Conservation (phyloP, 2,888 invertebrate species). For the Eupsilia transversa region DNA sequence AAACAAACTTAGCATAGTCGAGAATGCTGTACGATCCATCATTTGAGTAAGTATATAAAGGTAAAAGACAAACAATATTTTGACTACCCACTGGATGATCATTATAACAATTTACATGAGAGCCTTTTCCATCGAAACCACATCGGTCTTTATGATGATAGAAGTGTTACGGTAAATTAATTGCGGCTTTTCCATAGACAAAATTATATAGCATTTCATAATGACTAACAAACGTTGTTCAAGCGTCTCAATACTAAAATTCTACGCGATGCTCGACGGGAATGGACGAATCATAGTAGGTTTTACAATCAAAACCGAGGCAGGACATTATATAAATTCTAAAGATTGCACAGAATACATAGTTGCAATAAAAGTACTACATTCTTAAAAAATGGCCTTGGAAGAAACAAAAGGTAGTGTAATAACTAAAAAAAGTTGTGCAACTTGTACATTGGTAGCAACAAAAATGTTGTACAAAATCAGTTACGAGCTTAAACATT, state of each 20-base stretch:
- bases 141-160: conserved; percentile 67
- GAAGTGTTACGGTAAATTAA: conserved; percentile 57
- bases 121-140: conserved; percentile 78
- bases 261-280: conserved; percentile 71
- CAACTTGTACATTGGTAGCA: conserved; percentile 31
- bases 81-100: conserved; percentile 74
- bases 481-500: conserved; percentile 60
- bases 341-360: conserved; percentile 35
- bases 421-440: conserved; percentile 26
- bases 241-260: conserved; percentile 68
- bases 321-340: conserved; percentile 22
- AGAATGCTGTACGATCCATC: conserved; percentile 30
- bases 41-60: conserved; percentile 21
- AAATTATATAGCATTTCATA: conserved; percentile 52
- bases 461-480: conserved; percentile 38
- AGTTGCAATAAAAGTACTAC: conserved; percentile 36
- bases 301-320: conserved; percentile 28
- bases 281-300: conserved; percentile 35
- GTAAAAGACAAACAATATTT: conserved; percentile 46
- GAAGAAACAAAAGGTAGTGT: conserved; percentile 41
- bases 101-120: conserved; percentile 80
- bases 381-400: conserved; percentile 43
- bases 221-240: conserved; percentile 67
- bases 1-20: conserved; percentile 49
- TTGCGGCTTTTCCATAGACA: conserved; percentile 60